Percentiles rank a stretch among this genome's conserved stretches.
Conservation (phyloP, 2,797 vertebrate species). For the Glossophaga mutica region DNA sequence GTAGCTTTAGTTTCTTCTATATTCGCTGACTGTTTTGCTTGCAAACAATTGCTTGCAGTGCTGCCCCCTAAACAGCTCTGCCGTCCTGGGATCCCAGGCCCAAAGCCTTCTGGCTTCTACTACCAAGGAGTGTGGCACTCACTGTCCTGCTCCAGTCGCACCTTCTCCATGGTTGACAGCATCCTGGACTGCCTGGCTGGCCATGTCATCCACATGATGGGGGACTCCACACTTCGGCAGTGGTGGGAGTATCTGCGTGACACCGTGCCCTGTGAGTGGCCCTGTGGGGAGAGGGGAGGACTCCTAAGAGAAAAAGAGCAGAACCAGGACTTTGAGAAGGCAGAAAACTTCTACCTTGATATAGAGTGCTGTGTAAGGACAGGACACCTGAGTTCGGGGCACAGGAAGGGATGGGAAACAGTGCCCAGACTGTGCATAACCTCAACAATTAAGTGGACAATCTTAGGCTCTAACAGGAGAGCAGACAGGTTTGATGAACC, state of each 20-base stretch:
- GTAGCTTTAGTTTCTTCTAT: not conserved
- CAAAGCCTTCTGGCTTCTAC: constrained; percentile 76
- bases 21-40: not conserved
- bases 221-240: constrained; percentile 75
- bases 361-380: not conserved
- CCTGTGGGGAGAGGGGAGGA: not conserved
- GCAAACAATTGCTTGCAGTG: not conserved
- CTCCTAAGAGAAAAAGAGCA: not conserved
- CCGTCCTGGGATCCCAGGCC: not conserved
- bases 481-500: not conserved
- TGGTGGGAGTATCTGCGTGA: constrained; percentile 75
- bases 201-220: constrained; percentile 71
- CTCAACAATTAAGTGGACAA: not conserved
- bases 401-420: not conserved
- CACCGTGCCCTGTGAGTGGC: constrained; percentile 67
- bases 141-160: constrained; percentile 33
- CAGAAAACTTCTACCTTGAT: not conserved
- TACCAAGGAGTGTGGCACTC: constrained; percentile 65
- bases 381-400: not conserved
- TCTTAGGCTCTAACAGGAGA: not conserved
- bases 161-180: constrained; percentile 56
- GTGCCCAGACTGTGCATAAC: not conserved
- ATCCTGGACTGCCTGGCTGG: constrained; percentile 64
- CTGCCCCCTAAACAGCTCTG: not conserved
- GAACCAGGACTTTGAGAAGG: not conserved